Conservation (phyloP, 2,888 invertebrate species). For the Dolichopus griseipennis region DNA sequence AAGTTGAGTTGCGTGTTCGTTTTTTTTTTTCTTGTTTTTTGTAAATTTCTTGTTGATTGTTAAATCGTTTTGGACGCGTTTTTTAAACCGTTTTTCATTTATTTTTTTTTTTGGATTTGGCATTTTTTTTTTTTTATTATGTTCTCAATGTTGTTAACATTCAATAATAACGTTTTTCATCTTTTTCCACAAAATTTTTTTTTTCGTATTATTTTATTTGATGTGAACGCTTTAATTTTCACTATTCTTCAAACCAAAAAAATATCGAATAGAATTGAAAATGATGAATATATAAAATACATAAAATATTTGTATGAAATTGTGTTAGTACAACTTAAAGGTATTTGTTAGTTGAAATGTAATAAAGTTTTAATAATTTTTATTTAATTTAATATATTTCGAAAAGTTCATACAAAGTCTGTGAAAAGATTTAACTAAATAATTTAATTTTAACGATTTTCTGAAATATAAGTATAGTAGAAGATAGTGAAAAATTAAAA, state of each 20-base stretch:
- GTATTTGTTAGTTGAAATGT: too few relatives aligned
- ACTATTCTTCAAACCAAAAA: not conserved
- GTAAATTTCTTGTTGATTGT: not conserved
- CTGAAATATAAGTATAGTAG: too few relatives aligned
- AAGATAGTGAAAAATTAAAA: too few relatives aligned
- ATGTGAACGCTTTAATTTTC: not conserved
- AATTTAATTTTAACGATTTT: too few relatives aligned
- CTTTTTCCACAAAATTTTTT: not conserved
- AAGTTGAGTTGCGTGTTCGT: not conserved
- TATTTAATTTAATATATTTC: too few relatives aligned
- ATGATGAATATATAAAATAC: not conserved
- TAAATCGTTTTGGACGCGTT: constrained; percentile 6
- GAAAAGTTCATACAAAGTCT: too few relatives aligned
- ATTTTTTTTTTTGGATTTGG: not conserved
- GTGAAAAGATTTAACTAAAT: too few relatives aligned
- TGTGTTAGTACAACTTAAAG: too few relatives aligned
- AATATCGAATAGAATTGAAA: not conserved
- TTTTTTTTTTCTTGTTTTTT: not conserved
- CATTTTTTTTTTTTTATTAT: not conserved
- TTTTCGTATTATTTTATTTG: too few relatives aligned
- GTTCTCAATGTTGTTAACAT: not conserved
- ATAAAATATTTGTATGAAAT: too few relatives aligned
- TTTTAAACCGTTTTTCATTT: not conserved
- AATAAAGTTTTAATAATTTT: too few relatives aligned
- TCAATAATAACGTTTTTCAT: constrained; percentile 6